These are phyloP conservation scores for Pachyuromys duprasi DNA, from an alignment of 2,797 vertebrate species.

Conservation along the genomic window DNA sequence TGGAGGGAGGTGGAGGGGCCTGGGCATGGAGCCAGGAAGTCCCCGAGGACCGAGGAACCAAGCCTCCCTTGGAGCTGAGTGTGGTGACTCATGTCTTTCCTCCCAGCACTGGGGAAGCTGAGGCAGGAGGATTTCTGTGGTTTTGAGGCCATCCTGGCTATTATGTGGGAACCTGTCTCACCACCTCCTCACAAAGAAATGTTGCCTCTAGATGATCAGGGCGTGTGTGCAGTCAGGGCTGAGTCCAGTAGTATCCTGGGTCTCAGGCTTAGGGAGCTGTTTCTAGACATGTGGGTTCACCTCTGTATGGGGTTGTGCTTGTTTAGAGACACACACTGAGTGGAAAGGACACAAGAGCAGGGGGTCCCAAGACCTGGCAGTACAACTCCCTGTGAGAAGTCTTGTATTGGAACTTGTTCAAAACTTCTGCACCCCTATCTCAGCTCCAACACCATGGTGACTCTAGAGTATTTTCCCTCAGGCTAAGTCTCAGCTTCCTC, in stretches of 20 bases:
- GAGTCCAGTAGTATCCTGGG: neutral
- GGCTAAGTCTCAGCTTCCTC: neutral
- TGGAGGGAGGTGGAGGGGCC: conserved; percentile 74
- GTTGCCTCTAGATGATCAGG: neutral
- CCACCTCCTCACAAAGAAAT: neutral
- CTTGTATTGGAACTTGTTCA: neutral
- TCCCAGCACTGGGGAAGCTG: neutral
- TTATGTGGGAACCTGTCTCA: neutral
- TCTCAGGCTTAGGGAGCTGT: neutral
- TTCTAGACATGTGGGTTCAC: neutral
- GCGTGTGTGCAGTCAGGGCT: too few relatives aligned
- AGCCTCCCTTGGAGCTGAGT: neutral
- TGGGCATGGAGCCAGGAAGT: conserved; percentile 24
- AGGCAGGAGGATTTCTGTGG: neutral
- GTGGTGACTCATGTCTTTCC: neutral
- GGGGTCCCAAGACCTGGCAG: neutral
- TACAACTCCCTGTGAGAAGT: neutral
- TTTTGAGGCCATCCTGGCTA: neutral
- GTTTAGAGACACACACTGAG: neutral
- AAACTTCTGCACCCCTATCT: neutral
- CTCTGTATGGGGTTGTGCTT: neutral
- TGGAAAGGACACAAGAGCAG: neutral
- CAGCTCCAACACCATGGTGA: neutral
- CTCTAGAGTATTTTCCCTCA: neutral
- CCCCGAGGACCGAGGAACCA: neutral